Evolutionary conservation across 2,888 invertebrate genomes (phyloP), one percentile per base, ranked within the genome.

Genomic region (Pandemis heparana): DNA sequence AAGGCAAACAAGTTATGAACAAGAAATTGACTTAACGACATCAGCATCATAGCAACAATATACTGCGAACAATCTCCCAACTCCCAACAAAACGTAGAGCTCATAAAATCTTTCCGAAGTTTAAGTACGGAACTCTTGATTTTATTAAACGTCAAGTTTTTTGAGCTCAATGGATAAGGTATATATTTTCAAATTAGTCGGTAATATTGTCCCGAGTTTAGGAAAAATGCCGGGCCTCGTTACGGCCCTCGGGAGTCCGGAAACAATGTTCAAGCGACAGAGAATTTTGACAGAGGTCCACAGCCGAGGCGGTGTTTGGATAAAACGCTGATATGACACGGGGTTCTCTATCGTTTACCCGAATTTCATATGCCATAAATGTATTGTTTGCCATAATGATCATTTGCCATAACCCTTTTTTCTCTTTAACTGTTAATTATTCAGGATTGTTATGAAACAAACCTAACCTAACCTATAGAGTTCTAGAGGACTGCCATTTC

Each of bases 111-210:
- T 65, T 41, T 16, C 23, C 63, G 39, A 63, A 74, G 48, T 74
- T 65, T 16, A 63, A 69, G 61, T 39, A 14, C 18, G 32, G 46
- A 66, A 71, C 61, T 71, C 63, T 23, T 61, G 48, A 69, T 74
- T 74, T 69, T 48, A 60, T 73, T 70, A 65, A 64, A 64, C 53
- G 53, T 10, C 16, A 59, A 73, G 39, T 69, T 73, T 73, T 67
- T 67, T n/a, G 62, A 56, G 53, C 66, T 48, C 65, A 41, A 60
- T 62, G 59, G 64, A 69, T 69, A 53, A 60, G 59, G 41, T 66
- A 70, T 66, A 70, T 60, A 74, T 69, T 74, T 74, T 64, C 51
- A 64, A 69, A 69, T 74, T 74, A 64, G 69, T 69, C 32, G 69
- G 69, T 64, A 64, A 74, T 69, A 74, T 69, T 60, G 69, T 74